A percentile compares a stretch with the other conserved stretches of the same genome.
phyloP scores from a whole-genome alignment of 2,888 invertebrate species.

The Agelastica alni region DNA sequence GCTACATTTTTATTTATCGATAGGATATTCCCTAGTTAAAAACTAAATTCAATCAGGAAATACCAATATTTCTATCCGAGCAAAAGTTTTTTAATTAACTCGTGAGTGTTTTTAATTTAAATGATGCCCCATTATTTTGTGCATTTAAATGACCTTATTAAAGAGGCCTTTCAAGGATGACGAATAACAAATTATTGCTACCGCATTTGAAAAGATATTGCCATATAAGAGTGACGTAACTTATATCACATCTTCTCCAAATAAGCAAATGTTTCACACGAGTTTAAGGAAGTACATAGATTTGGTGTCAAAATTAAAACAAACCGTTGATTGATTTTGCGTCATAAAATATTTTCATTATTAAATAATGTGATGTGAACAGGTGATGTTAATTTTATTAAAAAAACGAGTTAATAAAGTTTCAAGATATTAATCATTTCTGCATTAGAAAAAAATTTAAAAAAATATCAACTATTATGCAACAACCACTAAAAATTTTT shows the following conservation, averaged over 20 bases:
- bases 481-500: too few species aligned
- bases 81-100: conserved; percentile 8
- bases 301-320: too few species aligned
- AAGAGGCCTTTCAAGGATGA: conserved; percentile 9
- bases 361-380: too few species aligned
- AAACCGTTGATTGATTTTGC: too few species aligned
- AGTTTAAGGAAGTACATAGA: too few species aligned
- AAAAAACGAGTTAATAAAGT: too few species aligned
- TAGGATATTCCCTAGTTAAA: not conserved
- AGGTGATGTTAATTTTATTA: too few species aligned
- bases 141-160: conserved; percentile 19
- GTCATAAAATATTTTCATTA: too few species aligned
- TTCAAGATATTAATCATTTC: too few species aligned
- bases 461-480: too few species aligned
- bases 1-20: not conserved
- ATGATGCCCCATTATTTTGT: conserved; percentile 2
- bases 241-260: not conserved
- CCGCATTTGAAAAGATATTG: not conserved
- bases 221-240: not conserved
- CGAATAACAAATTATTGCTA: not conserved
- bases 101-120: conserved; percentile 8
- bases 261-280: too few species aligned
- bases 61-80: not conserved
- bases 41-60: not conserved
- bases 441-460: too few species aligned